phyloP scores from a whole-genome alignment of 2,113 vertebrate genomes.

The Cyprinus carpio region DNA sequence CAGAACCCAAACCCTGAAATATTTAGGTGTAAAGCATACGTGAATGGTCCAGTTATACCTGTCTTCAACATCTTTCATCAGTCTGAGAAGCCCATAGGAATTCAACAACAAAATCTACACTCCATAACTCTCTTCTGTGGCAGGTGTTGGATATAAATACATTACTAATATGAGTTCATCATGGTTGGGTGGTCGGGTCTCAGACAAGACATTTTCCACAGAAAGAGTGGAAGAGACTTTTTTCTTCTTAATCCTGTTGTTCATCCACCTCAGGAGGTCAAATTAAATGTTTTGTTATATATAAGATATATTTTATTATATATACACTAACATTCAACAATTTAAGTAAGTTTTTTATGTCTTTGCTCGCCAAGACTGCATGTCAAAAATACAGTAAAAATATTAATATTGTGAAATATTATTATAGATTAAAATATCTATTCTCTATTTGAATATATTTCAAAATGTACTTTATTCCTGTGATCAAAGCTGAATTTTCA shows the following conservation, averaged over 20 bases:
- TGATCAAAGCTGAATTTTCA: too few relatives aligned
- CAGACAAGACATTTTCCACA: not conserved
- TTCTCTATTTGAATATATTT: too few relatives aligned
- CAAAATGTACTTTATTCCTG: too few relatives aligned
- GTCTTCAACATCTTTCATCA: not conserved
- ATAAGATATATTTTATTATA: not conserved
- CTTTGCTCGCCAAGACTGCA: too few relatives aligned
- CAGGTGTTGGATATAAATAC: slow-evolving; percentile 57
- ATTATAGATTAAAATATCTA: too few relatives aligned
- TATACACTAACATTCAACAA: too few relatives aligned
- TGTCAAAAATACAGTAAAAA: too few relatives aligned
- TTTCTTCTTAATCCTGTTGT: not conserved
- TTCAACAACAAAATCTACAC: slow-evolving; percentile 8
- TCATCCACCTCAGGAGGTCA: not conserved
- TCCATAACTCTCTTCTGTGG: not conserved
- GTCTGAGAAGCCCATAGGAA: not conserved
- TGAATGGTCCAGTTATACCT: not conserved
- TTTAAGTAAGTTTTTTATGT: too few relatives aligned
- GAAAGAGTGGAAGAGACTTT: not conserved
- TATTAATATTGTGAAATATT: too few relatives aligned
- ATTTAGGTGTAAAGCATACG: too few relatives aligned
- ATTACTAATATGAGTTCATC: slow-evolving; percentile 20
- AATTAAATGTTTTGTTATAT: not conserved
- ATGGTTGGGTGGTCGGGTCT: not conserved
- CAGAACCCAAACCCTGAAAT: too few relatives aligned